phyloP scores from a whole-genome alignment of 2,113 vertebrate genomes.

The Ifrita kowaldi region DNA sequence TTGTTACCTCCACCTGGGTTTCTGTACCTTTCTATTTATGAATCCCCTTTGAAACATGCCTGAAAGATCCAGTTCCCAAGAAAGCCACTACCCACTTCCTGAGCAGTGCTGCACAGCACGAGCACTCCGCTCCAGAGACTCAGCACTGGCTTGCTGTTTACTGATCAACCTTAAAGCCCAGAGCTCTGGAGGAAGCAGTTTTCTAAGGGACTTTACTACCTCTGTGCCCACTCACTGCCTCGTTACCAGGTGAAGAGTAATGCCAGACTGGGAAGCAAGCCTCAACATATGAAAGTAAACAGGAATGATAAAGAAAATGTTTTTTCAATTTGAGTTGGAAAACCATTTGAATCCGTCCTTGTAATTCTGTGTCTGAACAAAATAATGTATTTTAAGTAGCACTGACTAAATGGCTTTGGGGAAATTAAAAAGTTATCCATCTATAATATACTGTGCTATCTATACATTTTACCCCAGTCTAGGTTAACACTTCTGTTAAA shows the following conservation, averaged over 20 bases:
- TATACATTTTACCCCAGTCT: neutral
- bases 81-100: neutral
- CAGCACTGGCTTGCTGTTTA: neutral
- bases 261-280: neutral
- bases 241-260: neutral
- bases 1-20: neutral
- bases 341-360: neutral
- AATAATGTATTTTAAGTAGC: neutral
- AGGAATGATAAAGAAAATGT: neutral
- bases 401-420: neutral
- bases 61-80: neutral
- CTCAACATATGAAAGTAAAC: neutral
- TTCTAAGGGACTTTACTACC: neutral
- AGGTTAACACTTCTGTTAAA: neutral
- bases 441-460: neutral
- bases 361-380: neutral
- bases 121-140: neutral
- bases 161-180: neutral
- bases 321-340: neutral
- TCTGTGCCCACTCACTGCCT: neutral
- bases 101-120: neutral
- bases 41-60: neutral
- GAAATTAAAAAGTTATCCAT: neutral
- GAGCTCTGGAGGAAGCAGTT: neutral
- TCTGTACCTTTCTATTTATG: conserved; percentile 4